A percentile compares a stretch with the other conserved stretches of the same genome.
Conservation (phyloP, 2,888 invertebrate genomes). For the Azorinus chamasolen region DNA sequence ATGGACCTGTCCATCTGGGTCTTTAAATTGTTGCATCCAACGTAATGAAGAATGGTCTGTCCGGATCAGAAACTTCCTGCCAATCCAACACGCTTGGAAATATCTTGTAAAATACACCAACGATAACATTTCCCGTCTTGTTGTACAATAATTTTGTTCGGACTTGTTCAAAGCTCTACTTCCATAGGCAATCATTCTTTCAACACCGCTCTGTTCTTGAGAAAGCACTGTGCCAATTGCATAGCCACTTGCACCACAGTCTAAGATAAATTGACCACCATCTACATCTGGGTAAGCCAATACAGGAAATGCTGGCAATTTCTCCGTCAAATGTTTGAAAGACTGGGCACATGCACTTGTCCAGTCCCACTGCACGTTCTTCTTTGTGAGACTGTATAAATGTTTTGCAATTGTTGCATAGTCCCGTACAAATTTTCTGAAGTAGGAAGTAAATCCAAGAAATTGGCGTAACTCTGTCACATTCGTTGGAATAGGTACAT, state of each 20-base stretch:
- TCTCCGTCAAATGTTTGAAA: neutral
- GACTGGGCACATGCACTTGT: neutral
- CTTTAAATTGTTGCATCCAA: constrained; percentile 14
- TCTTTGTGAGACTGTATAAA: constrained; percentile 31
- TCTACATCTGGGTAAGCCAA: constrained; percentile 5
- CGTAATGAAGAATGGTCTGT: constrained; percentile 17
- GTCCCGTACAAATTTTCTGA: constrained; percentile 39
- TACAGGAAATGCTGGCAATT: constrained; percentile 1
- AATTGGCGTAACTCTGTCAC: constrained; percentile 35
- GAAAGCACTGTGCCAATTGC: constrained; percentile 12
- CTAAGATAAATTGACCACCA: constrained; percentile 10
- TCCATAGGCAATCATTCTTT: constrained; percentile 31
- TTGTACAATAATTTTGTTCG: constrained; percentile 13
- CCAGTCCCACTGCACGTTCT: constrained; percentile 17
- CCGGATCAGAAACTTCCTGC: neutral
- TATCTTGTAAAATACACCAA: constrained; percentile 14
- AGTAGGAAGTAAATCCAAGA: constrained; percentile 46
- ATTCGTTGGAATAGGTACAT: constrained; percentile 39
- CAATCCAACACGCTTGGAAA: constrained; percentile 24
- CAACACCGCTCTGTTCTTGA: constrained; percentile 5
- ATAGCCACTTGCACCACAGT: constrained; percentile 6
- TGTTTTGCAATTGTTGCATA: constrained; percentile 44
- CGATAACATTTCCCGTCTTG: constrained; percentile 9
- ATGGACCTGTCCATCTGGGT: neutral
- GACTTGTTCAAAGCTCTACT: constrained; percentile 25